Evolutionary conservation across 2,113 vertebrate genomes (phyloP).

Genomic region (Rattus rattus): DNA sequence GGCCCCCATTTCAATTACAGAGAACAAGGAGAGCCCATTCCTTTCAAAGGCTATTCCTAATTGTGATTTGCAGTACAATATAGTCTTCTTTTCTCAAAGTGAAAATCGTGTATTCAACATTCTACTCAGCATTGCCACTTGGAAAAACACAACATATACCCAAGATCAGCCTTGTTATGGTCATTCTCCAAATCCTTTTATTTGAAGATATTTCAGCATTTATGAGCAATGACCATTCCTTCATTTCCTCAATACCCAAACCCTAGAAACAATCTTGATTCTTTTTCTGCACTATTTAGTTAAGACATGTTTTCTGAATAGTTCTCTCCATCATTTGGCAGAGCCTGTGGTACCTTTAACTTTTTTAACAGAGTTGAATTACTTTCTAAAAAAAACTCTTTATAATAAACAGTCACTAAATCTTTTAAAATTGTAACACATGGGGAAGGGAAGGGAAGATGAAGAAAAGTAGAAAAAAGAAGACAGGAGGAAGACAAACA

Average conservation of each 20-base stretch:
- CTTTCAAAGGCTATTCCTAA: background rate
- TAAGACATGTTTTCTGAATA: background rate
- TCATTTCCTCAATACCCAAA: background rate
- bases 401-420: conserved; percentile 5
- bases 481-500: background rate
- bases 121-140: background rate
- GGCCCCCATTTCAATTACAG: background rate
- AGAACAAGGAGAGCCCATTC: background rate
- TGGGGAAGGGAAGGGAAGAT: background rate
- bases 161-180: background rate
- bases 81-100: background rate
- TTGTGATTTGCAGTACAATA: background rate
- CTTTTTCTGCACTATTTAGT: background rate
- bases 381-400: background rate
- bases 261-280: background rate
- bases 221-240: background rate
- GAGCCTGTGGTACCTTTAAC: background rate
- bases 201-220: background rate
- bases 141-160: background rate
- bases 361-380: background rate
- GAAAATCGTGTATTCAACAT: background rate
- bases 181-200: background rate
- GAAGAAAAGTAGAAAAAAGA: accelerated
- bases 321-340: background rate
- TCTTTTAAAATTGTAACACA: background rate